phyloP scores from a whole-genome alignment of 2,797 vertebrate genomes.

The Momotus momota region DNA sequence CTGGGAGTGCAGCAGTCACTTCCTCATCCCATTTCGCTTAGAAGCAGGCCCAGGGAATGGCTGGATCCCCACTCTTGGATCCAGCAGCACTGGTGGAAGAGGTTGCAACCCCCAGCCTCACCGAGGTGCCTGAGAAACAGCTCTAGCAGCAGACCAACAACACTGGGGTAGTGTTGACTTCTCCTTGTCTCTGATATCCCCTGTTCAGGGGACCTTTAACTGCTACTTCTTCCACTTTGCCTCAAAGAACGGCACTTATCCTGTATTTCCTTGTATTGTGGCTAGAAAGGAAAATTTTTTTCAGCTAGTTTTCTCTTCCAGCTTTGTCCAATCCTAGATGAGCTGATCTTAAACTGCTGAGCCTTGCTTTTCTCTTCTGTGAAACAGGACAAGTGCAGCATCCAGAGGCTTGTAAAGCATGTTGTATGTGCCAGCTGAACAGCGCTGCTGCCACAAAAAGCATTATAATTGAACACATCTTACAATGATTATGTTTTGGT shows the following conservation, averaged over 20 bases:
- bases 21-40: not conserved
- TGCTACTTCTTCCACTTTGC: not conserved
- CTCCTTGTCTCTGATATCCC: not conserved
- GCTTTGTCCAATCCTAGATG: not conserved
- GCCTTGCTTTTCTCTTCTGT: not conserved
- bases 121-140: not conserved
- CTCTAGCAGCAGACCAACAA: not conserved
- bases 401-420: constrained; percentile 1
- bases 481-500: not conserved
- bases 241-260: not conserved
- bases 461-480: not conserved
- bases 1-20: not conserved
- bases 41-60: not conserved
- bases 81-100: not conserved
- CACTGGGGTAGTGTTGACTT: not conserved
- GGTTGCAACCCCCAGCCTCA: not conserved
- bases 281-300: not conserved
- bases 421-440: not conserved
- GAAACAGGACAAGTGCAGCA: constrained; percentile 22
- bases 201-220: not conserved
- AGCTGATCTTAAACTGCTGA: not conserved
- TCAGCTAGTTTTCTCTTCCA: not conserved
- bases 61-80: not conserved
- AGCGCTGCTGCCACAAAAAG: not conserved
- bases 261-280: not conserved